A percentile compares a stretch with the other conserved stretches of the same genome.
These are phyloP conservation scores for Antrozous pallidus DNA, from an alignment of 2,797 vertebrate species.

Conservation along the genomic window DNA sequence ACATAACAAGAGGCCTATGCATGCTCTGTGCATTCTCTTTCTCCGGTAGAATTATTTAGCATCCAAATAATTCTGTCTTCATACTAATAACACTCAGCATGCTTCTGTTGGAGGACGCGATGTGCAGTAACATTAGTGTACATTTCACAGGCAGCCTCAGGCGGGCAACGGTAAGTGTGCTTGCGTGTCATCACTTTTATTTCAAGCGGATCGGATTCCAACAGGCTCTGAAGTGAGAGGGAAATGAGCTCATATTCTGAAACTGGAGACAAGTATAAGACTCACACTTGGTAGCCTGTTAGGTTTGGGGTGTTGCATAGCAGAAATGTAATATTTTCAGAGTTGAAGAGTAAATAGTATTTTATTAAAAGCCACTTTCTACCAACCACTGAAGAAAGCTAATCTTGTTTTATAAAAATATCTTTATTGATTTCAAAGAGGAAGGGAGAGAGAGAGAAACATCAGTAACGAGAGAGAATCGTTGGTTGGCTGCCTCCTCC, in stretches of 20 bases:
- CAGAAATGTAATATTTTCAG: neutral
- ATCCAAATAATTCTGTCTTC: conserved; percentile 81
- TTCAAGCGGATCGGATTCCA: conserved; percentile 25
- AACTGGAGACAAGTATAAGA: neutral
- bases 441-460: too few relatives aligned
- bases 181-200: conserved; percentile 23
- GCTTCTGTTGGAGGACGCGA: conserved; percentile 82
- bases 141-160: conserved; percentile 65
- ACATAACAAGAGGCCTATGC: conserved; percentile 81
- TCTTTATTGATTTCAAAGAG: too few relatives aligned
- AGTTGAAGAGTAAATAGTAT: neutral
- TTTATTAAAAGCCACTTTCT: neutral
- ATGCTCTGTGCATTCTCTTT: conserved; percentile 83
- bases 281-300: neutral
- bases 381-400: neutral
- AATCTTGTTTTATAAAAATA: neutral
- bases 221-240: neutral
- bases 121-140: conserved; percentile 74
- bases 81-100: conserved; percentile 89
- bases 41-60: conserved; percentile 80
- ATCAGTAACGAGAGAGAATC: too few relatives aligned
- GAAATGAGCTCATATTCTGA: neutral
- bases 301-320: neutral
- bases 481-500: too few relatives aligned
- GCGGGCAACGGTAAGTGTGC: conserved; percentile 78